Conservation (phyloP, 2,888 invertebrate species). For the Leptopilina myrica region DNA sequence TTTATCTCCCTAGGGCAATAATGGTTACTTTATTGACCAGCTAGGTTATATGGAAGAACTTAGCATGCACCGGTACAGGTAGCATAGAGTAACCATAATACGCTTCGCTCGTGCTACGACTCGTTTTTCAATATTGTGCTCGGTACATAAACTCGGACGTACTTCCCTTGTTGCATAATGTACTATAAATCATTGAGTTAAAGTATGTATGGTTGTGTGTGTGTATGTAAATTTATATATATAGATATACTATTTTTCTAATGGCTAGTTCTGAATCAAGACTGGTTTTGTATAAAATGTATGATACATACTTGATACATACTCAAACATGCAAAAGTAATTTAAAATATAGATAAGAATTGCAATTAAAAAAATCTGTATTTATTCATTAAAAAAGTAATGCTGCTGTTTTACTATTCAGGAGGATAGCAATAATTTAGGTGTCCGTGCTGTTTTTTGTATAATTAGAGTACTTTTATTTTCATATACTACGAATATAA, state of each 20-base stretch:
- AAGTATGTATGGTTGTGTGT: neutral
- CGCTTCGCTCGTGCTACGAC: too few species aligned
- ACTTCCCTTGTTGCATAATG: too few species aligned
- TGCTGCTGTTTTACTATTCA: neutral
- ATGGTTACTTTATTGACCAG: too few species aligned
- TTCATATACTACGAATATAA: too few species aligned
- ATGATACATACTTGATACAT: conserved; percentile 35
- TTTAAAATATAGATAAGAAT: conserved; percentile 27
- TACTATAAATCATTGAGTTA: neutral
- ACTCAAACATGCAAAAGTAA: conserved; percentile 12
- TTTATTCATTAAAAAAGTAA: conserved; percentile 32
- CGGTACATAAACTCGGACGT: too few species aligned
- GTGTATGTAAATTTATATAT: neutral
- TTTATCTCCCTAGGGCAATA: too few species aligned
- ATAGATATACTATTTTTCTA: neutral
- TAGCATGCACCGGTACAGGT: too few species aligned
- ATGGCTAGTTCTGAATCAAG: conserved; percentile 10
- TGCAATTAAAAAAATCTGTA: conserved; percentile 1
- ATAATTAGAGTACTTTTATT: neutral
- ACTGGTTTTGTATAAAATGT: conserved; percentile 35
- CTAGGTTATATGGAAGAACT: too few species aligned
- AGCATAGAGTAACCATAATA: too few species aligned
- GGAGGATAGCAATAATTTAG: neutral
- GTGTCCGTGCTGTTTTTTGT: neutral
- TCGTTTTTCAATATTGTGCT: too few species aligned